Evolutionary conservation across 2,888 invertebrate genomes (phyloP).

Genomic region (Alcis repandata): DNA sequence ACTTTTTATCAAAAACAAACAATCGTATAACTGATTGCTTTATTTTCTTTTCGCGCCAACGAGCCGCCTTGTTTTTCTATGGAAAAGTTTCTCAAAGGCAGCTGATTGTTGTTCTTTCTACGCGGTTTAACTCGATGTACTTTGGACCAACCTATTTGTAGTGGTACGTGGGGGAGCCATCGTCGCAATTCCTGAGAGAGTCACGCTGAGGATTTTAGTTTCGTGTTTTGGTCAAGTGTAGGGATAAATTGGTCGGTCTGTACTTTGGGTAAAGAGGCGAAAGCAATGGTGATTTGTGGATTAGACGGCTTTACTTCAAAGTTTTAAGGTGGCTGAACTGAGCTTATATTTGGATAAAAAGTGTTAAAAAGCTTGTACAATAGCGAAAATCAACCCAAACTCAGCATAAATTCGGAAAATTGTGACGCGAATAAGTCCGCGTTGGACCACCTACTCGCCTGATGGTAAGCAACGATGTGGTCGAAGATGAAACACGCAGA

Average conservation of each 20-base stretch:
- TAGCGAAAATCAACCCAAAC: no score
- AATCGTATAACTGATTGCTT: constrained; percentile 70
- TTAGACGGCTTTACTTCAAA: constrained; percentile 4
- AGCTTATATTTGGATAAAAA: no score
- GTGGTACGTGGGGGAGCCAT: not conserved
- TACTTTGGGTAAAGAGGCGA: constrained; percentile 26
- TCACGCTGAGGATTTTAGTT: not conserved
- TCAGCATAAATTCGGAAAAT: no score
- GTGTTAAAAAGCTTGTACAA: no score
- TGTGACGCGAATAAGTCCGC: no score
- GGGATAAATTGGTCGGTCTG: not conserved
- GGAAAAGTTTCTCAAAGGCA: constrained; percentile 31
- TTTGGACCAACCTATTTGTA: constrained; percentile 12
- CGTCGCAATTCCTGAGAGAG: not conserved
- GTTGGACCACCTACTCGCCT: no score
- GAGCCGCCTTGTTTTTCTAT: constrained; percentile 27
- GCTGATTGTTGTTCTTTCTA: constrained; percentile 39
- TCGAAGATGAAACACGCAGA: no score
- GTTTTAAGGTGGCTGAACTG: not conserved
- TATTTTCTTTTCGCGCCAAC: constrained; percentile 54
- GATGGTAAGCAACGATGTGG: no score
- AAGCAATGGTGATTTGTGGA: constrained; percentile 17
- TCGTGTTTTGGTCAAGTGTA: not conserved
- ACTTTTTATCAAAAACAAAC: constrained; percentile 70
- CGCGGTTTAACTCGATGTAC: constrained; percentile 32